These are phyloP conservation scores for Phalanger gymnotis DNA, from an alignment of 2,797 vertebrate species.

Conservation along the genomic window DNA sequence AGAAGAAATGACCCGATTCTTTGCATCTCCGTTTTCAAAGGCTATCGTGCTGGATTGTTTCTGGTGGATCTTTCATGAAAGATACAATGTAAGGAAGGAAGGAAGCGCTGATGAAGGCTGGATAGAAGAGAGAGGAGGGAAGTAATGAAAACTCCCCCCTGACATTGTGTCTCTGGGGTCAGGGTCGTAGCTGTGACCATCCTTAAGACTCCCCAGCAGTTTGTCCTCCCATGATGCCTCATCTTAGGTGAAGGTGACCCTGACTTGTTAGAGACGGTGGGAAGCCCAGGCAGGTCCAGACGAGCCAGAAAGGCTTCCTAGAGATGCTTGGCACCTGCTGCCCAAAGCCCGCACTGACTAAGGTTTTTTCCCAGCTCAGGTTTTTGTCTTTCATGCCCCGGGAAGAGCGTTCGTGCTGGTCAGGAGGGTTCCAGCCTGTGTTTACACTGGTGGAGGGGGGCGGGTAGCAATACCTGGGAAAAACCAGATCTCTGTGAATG, in stretches of 20 bases:
- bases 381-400: neutral
- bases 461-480: neutral
- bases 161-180: neutral
- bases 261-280: neutral
- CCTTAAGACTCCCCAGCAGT: neutral
- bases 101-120: neutral
- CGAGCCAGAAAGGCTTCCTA: neutral
- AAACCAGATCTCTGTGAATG: neutral
- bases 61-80: conserved; percentile 82
- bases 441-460: no score
- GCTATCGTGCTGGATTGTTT: conserved; percentile 82
- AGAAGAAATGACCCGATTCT: conserved; percentile 73
- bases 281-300: neutral
- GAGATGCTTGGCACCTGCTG: neutral
- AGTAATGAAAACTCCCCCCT: neutral
- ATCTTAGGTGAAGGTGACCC: neutral
- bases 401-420: neutral
- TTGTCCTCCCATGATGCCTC: neutral
- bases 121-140: neutral
- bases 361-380: neutral
- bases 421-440: no score
- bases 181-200: neutral
- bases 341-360: neutral
- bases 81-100: conserved; percentile 77
- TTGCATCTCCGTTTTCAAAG: conserved; percentile 61